A percentile compares a stretch with the other conserved stretches of the same genome.
Conservation (phyloP, 2,888 invertebrate species). For the Lysandra bellargus region DNA sequence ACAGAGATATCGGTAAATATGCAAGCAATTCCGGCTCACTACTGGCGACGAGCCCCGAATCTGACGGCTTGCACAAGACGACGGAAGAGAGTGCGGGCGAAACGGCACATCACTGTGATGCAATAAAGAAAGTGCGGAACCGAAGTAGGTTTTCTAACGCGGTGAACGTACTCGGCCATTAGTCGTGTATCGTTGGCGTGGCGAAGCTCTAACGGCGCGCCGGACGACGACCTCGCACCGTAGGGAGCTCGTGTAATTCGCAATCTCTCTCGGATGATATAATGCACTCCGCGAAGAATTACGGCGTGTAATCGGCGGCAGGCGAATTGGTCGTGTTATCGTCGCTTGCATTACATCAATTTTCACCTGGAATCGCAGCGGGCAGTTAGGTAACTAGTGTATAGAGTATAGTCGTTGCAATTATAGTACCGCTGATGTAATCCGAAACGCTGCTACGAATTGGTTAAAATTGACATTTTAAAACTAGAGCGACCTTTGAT, state of each 20-base stretch:
- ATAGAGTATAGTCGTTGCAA: slow-evolving; percentile 73
- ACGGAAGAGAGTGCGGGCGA: slow-evolving; percentile 74
- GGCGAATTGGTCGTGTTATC: slow-evolving; percentile 50
- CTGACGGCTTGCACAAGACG: slow-evolving; percentile 67
- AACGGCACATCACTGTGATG: slow-evolving; percentile 73
- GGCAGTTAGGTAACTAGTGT: slow-evolving; percentile 69
- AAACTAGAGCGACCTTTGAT: slow-evolving; percentile 53
- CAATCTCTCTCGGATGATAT: slow-evolving; percentile 57
- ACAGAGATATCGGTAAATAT: slow-evolving; percentile 41
- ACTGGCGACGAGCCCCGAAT: slow-evolving; percentile 56
- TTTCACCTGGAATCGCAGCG: slow-evolving; percentile 56
- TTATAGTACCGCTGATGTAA: slow-evolving; percentile 62
- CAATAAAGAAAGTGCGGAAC: slow-evolving; percentile 80
- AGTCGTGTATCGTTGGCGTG: slow-evolving; percentile 69
- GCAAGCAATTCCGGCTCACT: slow-evolving; percentile 53
- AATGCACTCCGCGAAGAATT: slow-evolving; percentile 58
- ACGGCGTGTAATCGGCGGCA: slow-evolving; percentile 53
- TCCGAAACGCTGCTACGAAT: slow-evolving; percentile 42
- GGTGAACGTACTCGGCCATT: slow-evolving; percentile 77
- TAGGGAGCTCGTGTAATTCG: slow-evolving; percentile 64
- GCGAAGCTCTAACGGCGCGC: slow-evolving; percentile 47
- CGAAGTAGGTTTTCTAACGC: slow-evolving; percentile 76
- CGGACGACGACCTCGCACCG: slow-evolving; percentile 52
- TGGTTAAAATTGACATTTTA: slow-evolving; percentile 41
- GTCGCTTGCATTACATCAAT: slow-evolving; percentile 59